Percentiles rank a stretch among this genome's conserved stretches.
Conservation (phyloP, 2,888 invertebrate genomes). For the Tachystola acroxantha region DNA sequence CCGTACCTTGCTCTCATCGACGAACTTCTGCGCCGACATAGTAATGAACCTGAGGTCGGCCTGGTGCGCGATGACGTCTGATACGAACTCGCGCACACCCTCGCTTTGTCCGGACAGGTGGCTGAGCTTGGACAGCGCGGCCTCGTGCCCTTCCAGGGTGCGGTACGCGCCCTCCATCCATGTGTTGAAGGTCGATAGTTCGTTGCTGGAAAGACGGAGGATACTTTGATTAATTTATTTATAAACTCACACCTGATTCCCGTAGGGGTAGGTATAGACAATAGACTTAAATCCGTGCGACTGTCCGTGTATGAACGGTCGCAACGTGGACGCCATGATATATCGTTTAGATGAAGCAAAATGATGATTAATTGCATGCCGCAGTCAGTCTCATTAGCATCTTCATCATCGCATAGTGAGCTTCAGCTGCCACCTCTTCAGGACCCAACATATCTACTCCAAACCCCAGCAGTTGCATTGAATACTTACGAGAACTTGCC, state of each 20-base stretch:
- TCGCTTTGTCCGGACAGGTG: slow-evolving; percentile 85
- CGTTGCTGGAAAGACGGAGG: slow-evolving; percentile 72
- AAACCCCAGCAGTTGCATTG: no score
- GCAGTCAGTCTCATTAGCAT: no score
- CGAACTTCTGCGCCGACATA: slow-evolving; percentile 97
- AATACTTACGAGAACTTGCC: slow-evolving; percentile 84
- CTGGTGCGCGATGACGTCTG: slow-evolving; percentile 96
- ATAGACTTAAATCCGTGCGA: no score
- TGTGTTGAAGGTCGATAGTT: slow-evolving; percentile 87
- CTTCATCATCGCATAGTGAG: no score
- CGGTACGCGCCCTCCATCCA: slow-evolving; percentile 92
- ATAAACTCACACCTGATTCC: no score
- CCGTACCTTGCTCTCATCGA: slow-evolving; percentile 92
- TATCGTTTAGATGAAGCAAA: no score
- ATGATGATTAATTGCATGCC: no score
- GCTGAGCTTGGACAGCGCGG: slow-evolving; percentile 86
- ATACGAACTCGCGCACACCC: slow-evolving; percentile 91
- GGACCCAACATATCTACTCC: no score
- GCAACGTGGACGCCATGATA: no score
- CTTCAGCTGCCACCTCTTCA: no score
- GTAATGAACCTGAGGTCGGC: slow-evolving; percentile 97
- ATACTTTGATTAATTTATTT: not conserved
- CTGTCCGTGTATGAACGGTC: no score
- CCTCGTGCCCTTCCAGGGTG: slow-evolving; percentile 90
- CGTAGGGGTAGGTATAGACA: not conserved